Percentiles rank a stretch among this genome's conserved stretches.
Evolutionary conservation across 2,797 vertebrate species (phyloP).

Genomic region (Pogoniulus pusillus): DNA sequence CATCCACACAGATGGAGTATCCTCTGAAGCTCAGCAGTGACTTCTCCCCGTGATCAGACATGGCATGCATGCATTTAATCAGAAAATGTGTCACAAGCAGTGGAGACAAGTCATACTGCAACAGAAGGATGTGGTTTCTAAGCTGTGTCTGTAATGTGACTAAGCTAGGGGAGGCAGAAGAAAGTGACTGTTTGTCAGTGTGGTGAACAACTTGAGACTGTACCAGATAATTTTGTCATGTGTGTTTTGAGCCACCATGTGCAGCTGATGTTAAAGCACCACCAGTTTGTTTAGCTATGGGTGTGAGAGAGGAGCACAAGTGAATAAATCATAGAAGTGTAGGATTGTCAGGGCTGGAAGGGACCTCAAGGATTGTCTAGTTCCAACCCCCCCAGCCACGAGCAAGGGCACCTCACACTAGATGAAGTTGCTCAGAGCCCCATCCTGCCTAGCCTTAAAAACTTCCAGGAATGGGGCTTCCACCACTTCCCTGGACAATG

Average conservation of each 20-base stretch:
- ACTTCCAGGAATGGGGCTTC: too few species aligned
- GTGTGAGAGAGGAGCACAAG: conserved; percentile 19
- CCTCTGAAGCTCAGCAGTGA: rapidly evolving
- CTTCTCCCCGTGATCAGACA: background rate
- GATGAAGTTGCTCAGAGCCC: too few species aligned
- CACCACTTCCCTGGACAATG: too few species aligned
- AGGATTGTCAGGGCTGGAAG: too few species aligned
- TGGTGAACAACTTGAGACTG: background rate
- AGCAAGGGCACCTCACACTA: too few species aligned
- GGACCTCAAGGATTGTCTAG: too few species aligned
- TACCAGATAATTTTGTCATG: conserved; percentile 21
- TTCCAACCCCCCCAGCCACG: too few species aligned
- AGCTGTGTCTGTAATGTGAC: background rate
- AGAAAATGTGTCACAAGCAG: background rate
- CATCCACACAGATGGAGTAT: background rate
- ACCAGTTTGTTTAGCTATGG: background rate
- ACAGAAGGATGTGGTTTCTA: conserved; percentile 60
- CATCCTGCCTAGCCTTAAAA: too few species aligned
- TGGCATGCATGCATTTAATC: background rate
- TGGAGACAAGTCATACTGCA: background rate
- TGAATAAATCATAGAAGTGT: background rate
- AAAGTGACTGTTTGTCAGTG: conserved; percentile 47
- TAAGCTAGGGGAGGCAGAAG: conserved; percentile 37
- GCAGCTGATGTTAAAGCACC: background rate
- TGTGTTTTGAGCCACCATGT: conserved; percentile 3